These are phyloP conservation scores for Enteromius mattozi DNA, from an alignment of 2,797 vertebrate genomes.

Conservation along the genomic window DNA sequence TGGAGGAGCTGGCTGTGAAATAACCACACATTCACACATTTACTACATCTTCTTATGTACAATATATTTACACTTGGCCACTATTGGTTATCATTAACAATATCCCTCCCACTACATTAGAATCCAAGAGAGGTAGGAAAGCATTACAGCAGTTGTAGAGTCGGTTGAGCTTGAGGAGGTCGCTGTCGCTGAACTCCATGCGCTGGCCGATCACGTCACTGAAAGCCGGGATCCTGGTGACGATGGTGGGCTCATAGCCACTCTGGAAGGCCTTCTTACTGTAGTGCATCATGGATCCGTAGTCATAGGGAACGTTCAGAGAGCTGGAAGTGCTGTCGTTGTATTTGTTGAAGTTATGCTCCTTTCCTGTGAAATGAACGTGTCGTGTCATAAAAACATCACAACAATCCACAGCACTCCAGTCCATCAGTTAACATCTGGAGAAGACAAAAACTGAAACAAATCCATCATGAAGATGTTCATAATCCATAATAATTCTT, in stretches of 20 bases:
- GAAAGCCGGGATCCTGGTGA: constrained; percentile 88
- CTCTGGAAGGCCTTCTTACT: constrained; percentile 87
- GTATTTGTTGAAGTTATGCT: constrained; percentile 87
- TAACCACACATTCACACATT: constrained; percentile 22
- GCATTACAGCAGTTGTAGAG: constrained; percentile 91
- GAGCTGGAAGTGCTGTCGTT: constrained; percentile 81
- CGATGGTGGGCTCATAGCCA: constrained; percentile 85
- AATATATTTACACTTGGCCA: neutral
- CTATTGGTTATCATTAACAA: neutral
- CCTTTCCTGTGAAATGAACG: constrained; percentile 73
- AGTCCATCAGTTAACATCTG: neutral
- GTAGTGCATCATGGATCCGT: constrained; percentile 96
- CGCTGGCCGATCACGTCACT: constrained; percentile 90
- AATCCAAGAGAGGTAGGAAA: neutral
- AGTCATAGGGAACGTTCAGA: constrained; percentile 92
- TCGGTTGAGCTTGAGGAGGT: constrained; percentile 86
- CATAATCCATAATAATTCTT: neutral
- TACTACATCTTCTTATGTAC: neutral
- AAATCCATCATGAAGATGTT: neutral
- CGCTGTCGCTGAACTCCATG: constrained; percentile 93
- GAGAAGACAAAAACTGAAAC: neutral
- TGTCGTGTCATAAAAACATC: neutral
- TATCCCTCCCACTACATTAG: neutral
- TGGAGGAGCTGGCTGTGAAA: constrained; percentile 74
- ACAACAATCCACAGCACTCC: neutral